Base-by-base conservation (phyloP, 2,888 invertebrate species). In the Drosophila neutralis region DNA sequence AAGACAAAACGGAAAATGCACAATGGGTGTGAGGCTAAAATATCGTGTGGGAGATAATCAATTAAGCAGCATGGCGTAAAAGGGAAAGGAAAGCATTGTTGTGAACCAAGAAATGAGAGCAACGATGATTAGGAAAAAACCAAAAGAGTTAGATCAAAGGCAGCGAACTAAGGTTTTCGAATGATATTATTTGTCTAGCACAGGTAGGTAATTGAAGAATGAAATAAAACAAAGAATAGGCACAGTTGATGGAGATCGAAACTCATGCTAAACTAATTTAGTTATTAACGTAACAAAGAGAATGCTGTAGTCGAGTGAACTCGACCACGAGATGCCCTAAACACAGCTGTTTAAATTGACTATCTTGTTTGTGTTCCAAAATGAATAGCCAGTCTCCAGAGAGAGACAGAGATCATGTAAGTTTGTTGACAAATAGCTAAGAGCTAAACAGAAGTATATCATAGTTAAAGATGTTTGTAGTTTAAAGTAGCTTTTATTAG, bases 1-100 rank as follows among this genome's bases (percentile, higher is more conserved):
- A 59, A 79, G 58, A 29, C 21, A 53, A 69, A 53, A 51, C n/a
- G 21, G 24, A 49, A 42, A 64, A 56, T 21, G 38, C 21, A 49
- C 40, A 56, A 62, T 70, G 56, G 70, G 24, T 48, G 54, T 31
- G 64, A n/a, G 61, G 21, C 33, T 27, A 21, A 49, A 27, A 21
- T 58, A 24, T 24, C 38, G 54, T 73, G 77, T 74, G 77, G 74
- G 79, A 78, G 77, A 66, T 66, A 78, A 78, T 77, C 78, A 77
- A 77, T 77, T 77, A 69, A 42, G 38, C 65, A 58, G 61, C 78
- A 59, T 60, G 58, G 1, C 36, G 60, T 2, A 59, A 68, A 77
- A 64, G 57, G 72, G 67, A 76, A 77, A 77, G 58, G 59, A 33
- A 38, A 11, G 24, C 31, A 48, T 45, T 45, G 45, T 45, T 45